Evolutionary conservation across 2,888 invertebrate genomes (phyloP), one percentile per base, ranked within the genome.

Genomic region (Sycophila texana): DNA sequence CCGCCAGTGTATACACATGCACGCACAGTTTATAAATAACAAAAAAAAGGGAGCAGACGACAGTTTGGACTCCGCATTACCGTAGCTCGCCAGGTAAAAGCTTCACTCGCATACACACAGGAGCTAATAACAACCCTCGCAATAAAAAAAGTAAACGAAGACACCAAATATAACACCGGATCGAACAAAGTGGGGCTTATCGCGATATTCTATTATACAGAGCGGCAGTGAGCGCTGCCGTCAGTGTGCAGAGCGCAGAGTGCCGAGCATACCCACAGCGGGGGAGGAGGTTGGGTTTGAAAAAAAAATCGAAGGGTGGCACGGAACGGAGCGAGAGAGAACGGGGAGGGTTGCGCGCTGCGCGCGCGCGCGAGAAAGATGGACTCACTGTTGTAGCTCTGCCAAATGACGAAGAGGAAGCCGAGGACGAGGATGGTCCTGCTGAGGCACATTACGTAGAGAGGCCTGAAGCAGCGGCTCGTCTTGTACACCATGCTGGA

Each of bases 321-420:
- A n/a, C 4, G 26, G 39, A 13, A n/a, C n/a, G n/a, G n/a, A n/a
- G n/a, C n/a, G n/a, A n/a, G n/a, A n/a, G n/a, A n/a, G n/a, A n/a
- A n/a, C n/a, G n/a, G n/a, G n/a, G 3, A 60, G 60, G 4, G 26
- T 26, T 13, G 26, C 4, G 12, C 18, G 18, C 12, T n/a, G n/a
- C n/a, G 12, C 18, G 18, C 12, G 20, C 12, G 26, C 68, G 16
- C n/a, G 30, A 14, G 3, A 20, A 4, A 61, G 4, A 16, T 2
- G 39, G 4, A 81, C 82, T 82, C 53, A 82, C 82, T 82, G 66
- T 53, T 82, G 76, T 81, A 82, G 49, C 71, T 77, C 66, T 82
- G 82, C 76, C 79, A 82, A 47, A 82, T 66, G 67, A 82, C 82
- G 58, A 82, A 82, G 66, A 82, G 75, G 58, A 82, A 82, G 47